Evolutionary conservation across 2,113 vertebrate species (phyloP).

Genomic region (Neoarius graeffei): DNA sequence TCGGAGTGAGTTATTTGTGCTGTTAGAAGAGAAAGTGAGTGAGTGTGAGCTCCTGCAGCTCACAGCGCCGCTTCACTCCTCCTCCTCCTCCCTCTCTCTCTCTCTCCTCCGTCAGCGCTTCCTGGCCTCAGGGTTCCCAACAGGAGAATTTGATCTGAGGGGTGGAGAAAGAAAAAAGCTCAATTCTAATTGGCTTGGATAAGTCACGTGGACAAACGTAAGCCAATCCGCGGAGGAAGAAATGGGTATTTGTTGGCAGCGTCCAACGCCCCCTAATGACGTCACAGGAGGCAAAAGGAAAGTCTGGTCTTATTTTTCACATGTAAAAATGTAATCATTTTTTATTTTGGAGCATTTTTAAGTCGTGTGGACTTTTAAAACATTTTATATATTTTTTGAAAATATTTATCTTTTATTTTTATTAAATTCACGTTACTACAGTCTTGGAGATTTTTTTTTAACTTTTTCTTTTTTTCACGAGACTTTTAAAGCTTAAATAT

Average conservation of each 20-base stretch:
- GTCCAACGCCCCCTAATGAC: conserved; percentile 30
- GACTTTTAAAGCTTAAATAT: no score
- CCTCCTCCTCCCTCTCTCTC: no score
- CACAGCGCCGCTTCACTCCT: no score
- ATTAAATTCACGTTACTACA: background rate
- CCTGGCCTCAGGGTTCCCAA: conserved; percentile 25
- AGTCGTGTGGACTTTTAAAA: no score
- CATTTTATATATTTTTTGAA: background rate
- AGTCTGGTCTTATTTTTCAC: conserved; percentile 31
- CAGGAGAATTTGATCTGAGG: conserved; percentile 41
- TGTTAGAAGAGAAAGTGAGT: background rate
- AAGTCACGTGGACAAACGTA: conserved; percentile 46
- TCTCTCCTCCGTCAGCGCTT: conserved; percentile 45
- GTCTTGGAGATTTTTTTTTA: background rate
- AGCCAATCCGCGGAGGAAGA: conserved; percentile 50
- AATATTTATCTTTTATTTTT: background rate
- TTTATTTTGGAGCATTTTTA: background rate
- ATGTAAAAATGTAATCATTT: no score
- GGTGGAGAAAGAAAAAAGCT: background rate
- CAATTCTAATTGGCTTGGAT: conserved; percentile 44
- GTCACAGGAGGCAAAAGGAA: conserved; percentile 53
- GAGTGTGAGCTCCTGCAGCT: no score
- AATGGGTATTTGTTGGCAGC: conserved; percentile 33
- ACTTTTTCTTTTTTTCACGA: no score
- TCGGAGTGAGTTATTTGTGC: background rate